These are phyloP conservation scores for Epirrhoe tristata DNA, from an alignment of 2,888 invertebrate species.

Conservation along the genomic window DNA sequence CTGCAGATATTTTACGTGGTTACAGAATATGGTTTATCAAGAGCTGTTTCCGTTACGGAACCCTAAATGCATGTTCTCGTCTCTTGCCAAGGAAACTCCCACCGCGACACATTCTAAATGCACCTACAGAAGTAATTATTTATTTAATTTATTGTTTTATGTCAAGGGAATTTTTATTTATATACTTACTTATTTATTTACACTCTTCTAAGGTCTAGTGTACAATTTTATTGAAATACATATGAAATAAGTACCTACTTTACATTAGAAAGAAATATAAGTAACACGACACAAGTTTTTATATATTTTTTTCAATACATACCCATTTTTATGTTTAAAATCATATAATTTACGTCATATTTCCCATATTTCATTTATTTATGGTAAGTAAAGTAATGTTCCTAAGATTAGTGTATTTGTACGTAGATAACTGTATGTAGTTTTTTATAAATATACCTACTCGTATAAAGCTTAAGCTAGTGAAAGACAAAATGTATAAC, in stretches of 20 bases:
- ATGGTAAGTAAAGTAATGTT: background rate
- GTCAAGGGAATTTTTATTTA: slow-evolving; percentile 10
- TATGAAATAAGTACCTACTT: background rate
- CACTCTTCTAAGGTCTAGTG: background rate
- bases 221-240: background rate
- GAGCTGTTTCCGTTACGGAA: slow-evolving; percentile 12
- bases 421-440: background rate
- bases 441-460: background rate
- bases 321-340: background rate
- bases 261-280: background rate
- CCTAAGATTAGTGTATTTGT: background rate
- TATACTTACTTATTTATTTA: slow-evolving; percentile 3
- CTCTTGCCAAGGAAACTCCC: slow-evolving; percentile 28
- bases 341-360: background rate
- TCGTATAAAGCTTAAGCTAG: background rate
- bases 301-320: background rate
- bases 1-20: background rate
- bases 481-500: background rate
- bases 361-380: background rate
- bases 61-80: slow-evolving; percentile 38
- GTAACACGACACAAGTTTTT: background rate
- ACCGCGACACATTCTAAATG: slow-evolving; percentile 29
- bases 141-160: slow-evolving; percentile 15
- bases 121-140: slow-evolving; percentile 23
- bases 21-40: slow-evolving; percentile 13